Evolutionary conservation across 2,113 vertebrate genomes (phyloP).

Genomic region (Pachycephala philippinensis): DNA sequence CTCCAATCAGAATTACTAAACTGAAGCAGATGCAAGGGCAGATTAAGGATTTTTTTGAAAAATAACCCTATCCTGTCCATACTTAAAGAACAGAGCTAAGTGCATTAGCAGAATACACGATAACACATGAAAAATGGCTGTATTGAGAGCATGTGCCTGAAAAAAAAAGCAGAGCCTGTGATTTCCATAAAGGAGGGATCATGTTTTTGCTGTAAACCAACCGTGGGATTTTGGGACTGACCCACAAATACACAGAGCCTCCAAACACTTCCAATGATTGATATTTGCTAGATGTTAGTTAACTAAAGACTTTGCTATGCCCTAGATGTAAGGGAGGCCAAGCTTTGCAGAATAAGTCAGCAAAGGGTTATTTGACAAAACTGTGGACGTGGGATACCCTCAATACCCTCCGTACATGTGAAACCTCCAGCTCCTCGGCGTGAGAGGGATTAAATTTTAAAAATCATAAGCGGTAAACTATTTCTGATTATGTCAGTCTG

Average conservation of each 20-base stretch:
- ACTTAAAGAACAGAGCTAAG: background rate
- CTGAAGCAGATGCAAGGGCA: background rate
- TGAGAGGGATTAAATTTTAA: background rate
- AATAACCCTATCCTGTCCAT: background rate
- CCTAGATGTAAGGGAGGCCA: background rate
- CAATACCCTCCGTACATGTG: background rate
- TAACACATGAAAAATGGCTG: background rate
- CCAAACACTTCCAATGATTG: background rate
- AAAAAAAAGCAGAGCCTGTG: background rate
- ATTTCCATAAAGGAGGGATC: background rate
- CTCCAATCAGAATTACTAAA: background rate
- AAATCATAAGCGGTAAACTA: background rate
- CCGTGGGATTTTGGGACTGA: background rate
- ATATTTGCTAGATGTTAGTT: background rate
- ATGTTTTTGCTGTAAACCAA: background rate
- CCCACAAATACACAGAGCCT: background rate
- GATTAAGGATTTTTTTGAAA: background rate
- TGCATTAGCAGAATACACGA: background rate
- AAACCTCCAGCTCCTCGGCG: fast-evolving
- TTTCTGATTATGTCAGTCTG: background rate
- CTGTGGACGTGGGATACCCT: background rate
- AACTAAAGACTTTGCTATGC: background rate
- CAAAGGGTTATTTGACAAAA: background rate
- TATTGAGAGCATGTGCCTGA: background rate
- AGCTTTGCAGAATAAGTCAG: background rate